Base-by-base conservation (phyloP, 2,797 vertebrate species). In the Chelonia mydas region DNA sequence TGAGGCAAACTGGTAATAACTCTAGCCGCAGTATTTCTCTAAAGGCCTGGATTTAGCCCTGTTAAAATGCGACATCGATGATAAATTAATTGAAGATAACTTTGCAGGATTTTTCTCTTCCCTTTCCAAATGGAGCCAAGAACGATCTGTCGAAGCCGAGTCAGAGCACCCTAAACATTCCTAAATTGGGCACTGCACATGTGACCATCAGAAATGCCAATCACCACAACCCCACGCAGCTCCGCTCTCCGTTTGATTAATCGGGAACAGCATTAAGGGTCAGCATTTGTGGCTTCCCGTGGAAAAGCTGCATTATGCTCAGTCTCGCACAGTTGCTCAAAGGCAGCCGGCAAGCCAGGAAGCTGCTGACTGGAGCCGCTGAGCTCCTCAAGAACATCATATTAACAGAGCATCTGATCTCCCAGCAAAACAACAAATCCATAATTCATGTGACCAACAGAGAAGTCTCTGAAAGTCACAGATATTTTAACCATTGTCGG, bases 381-480 rank as follows among this genome's bases (percentile, higher is more conserved):
- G 45, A 57, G 65, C n/a, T 91, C 95, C 87, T 90, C 87, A 79
- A 91, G 97, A 93, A 79, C 59, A 8, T 87, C 94, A 68, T 94
- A 87, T 87, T 76, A 87, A 96, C 80, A 65, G 59, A 92, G 86
- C 95, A 94, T 87, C 95, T 97, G 86, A 95, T 97, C 90, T 93
- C 83, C 76, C 79, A 88, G 94, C 90, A 91, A 84, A 85, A 95
- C 86, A 94, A 89, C 90, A 94, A 72, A 95, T 89, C 7, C 1
- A 78, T 7, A 74, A 91, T 94, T 93, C 90, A 89, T 81, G 51
- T 91, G 84, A 87, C 68, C 87, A 84, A 28, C 84, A 88, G 82
- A 90, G 90, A 11, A 87, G 72, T 25, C 53, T 81, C 83, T 76
- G 23, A 25, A 21, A 25, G 16, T 25, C 41, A 27, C 23, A 27